Evolutionary conservation across 2,797 vertebrate species (phyloP).

Genomic region (Cheirogaleus major): DNA sequence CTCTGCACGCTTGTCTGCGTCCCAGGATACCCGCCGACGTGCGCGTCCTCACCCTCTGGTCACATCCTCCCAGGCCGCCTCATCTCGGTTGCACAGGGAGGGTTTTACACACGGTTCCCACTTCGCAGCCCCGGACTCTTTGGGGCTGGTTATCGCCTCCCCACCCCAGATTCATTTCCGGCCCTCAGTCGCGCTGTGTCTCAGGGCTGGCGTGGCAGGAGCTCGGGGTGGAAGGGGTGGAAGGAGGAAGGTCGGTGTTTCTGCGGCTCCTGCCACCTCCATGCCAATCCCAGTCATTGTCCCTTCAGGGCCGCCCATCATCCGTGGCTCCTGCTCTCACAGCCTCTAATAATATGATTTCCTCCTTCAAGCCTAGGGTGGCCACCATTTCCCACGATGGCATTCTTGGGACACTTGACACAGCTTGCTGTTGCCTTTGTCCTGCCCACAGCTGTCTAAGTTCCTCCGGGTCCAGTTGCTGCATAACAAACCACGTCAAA

Average conservation of each 20-base stretch:
- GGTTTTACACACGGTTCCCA: neutral
- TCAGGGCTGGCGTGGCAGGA: neutral
- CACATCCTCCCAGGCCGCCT: neutral
- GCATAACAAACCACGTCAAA: neutral
- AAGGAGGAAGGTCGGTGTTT: neutral
- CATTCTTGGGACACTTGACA: neutral
- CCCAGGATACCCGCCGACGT: accelerated
- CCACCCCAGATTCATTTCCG: neutral
- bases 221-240: neutral
- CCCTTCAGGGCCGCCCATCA: no score
- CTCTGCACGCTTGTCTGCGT: neutral
- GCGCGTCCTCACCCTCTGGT: accelerated
- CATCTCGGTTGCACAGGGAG: neutral
- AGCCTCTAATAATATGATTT: no score
- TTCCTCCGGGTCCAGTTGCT: neutral
- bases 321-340: neutral
- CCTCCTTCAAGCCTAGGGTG: neutral
- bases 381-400: neutral
- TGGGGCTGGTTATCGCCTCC: neutral
- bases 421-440: accelerated
- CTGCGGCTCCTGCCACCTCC: neutral
- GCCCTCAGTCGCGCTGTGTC: neutral
- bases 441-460: neutral
- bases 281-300: neutral
- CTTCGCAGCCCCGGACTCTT: neutral